These are phyloP conservation scores for Danio kyathit DNA, from an alignment of 2,797 vertebrate species.

Conservation along the genomic window DNA sequence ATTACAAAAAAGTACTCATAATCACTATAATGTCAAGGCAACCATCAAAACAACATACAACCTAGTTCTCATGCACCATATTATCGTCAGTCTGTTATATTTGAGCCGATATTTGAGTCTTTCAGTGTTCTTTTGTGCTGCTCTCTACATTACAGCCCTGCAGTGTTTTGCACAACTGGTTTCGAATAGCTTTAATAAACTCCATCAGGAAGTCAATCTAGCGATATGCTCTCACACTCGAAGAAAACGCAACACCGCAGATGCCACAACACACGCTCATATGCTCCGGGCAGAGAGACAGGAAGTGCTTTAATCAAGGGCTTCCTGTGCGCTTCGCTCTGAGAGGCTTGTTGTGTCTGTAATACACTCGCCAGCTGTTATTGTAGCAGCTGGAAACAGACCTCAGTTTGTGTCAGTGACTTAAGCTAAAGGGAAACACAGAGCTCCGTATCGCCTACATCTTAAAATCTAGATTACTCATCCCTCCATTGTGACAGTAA, in stretches of 20 bases:
- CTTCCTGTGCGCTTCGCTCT: conserved; percentile 67
- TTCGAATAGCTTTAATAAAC: conserved; percentile 59
- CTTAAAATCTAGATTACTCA: conserved; percentile 28
- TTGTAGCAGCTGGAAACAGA: conserved; percentile 50
- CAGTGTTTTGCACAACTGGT: conserved; percentile 9
- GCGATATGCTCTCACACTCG: conserved; percentile 45
- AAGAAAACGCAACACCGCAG: conserved; percentile 62
- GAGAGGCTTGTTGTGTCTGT: conserved; percentile 74
- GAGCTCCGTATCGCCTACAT: conserved; percentile 41
- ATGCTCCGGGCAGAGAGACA: conserved; percentile 69
- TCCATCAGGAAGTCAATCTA: conserved; percentile 44
- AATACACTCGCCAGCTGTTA: conserved; percentile 73
- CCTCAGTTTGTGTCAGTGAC: conserved; percentile 11
- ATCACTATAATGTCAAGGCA: background rate
- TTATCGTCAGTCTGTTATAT: too few relatives aligned
- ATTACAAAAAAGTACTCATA: too few relatives aligned
- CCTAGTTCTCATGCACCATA: too few relatives aligned
- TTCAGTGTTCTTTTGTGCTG: background rate
- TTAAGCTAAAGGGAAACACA: conserved; percentile 15
- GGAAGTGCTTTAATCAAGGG: conserved; percentile 79
- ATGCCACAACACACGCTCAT: conserved; percentile 56
- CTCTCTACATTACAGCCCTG: conserved; percentile 12
- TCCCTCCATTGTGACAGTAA: conserved; percentile 2
- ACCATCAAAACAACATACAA: too few relatives aligned
- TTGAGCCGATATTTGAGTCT: background rate